phyloP scores from a whole-genome alignment of 2,113 vertebrate genomes.

The Petaurus breviceps region DNA sequence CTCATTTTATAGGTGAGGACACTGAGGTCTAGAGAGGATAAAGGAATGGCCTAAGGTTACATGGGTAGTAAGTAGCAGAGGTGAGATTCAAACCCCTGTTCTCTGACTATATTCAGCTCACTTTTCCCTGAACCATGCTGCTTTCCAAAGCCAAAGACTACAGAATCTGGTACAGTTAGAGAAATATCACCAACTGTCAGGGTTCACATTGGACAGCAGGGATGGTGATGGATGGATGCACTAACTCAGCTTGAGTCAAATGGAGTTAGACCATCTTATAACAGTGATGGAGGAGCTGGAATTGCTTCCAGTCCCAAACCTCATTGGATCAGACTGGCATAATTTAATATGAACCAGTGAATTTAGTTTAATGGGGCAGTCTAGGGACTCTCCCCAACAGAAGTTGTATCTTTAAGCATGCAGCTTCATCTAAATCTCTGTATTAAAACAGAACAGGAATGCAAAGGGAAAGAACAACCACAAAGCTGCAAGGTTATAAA shows the following conservation, averaged over 20 bases:
- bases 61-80: not conserved
- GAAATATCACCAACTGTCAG: not conserved
- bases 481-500: not conserved
- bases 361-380: conserved; percentile 7
- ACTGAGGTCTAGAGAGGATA: not conserved
- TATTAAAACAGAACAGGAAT: conserved; percentile 20
- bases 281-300: not conserved
- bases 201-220: not conserved
- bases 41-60: not conserved
- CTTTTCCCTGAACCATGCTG: not conserved
- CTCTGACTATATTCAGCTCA: not conserved
- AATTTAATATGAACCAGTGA: conserved; percentile 19
- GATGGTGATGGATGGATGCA: not conserved
- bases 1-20: not conserved
- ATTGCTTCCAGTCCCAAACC: not conserved
- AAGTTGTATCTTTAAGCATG: conserved; percentile 10
- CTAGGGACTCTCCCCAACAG: conserved; percentile 27
- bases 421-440: not conserved
- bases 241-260: not conserved
- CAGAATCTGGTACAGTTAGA: not conserved
- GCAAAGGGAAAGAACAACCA: not conserved
- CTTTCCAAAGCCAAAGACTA: not conserved
- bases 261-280: not conserved
- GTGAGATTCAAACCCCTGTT: not conserved
- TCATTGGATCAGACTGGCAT: not conserved